A percentile compares a stretch with the other conserved stretches of the same genome.
phyloP scores from a whole-genome alignment of 2,113 vertebrate species.

The Epinephelus moara region DNA sequence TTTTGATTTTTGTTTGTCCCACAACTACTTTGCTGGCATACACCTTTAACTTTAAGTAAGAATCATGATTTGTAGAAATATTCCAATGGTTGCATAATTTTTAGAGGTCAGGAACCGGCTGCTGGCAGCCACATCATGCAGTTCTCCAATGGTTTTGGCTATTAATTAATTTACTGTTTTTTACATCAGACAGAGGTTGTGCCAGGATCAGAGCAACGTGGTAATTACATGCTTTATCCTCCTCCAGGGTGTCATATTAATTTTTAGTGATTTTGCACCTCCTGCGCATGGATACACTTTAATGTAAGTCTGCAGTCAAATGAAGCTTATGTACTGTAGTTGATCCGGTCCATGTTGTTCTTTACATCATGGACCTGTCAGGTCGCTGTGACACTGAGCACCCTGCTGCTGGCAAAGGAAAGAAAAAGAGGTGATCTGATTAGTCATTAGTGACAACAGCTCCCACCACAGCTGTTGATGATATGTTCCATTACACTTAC shows the following conservation, averaged over 20 bases:
- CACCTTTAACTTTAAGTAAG: neutral
- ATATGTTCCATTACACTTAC: neutral
- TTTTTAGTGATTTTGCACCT: neutral
- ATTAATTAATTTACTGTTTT: neutral
- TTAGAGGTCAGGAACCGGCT: neutral
- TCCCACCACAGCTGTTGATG: neutral
- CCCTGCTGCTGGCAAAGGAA: neutral
- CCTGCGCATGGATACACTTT: neutral
- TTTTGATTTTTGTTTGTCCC: too few species aligned
- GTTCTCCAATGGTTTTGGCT: neutral
- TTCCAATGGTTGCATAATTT: too few species aligned
- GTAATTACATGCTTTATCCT: conserved; percentile 1
- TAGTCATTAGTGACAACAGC: neutral
- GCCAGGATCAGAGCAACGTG: too few species aligned
- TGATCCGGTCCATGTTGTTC: neutral
- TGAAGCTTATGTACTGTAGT: neutral
- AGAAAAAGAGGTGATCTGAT: neutral
- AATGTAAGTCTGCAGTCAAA: neutral
- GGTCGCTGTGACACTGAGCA: neutral
- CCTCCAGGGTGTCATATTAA: neutral
- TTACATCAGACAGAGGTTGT: neutral
- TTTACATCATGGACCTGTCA: neutral
- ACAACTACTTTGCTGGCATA: too few species aligned
- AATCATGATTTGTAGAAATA: neutral
- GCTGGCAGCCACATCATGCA: too few species aligned